These are phyloP conservation scores for Dryococelus australis DNA, from an alignment of 2,888 invertebrate genomes.

Conservation along the genomic window DNA sequence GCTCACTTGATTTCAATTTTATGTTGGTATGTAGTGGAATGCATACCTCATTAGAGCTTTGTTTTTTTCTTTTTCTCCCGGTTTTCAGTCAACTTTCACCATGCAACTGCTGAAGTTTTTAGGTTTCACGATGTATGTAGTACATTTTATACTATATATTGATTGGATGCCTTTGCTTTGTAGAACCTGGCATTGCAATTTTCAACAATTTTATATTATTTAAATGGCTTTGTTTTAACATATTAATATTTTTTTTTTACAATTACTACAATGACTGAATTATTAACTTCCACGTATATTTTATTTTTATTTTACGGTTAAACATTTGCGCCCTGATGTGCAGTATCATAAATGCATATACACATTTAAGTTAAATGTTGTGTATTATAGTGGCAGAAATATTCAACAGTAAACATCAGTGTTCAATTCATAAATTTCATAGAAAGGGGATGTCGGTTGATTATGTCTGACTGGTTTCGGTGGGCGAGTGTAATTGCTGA, in stretches of 20 bases:
- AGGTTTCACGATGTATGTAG: conserved; percentile 24
- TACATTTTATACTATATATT: background rate
- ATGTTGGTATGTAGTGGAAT: conserved; percentile 35
- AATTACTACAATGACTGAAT: background rate
- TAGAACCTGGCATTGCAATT: background rate
- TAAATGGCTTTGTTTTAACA: background rate
- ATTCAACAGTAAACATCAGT: no score
- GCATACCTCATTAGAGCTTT: no score
- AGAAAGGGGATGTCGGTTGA: no score
- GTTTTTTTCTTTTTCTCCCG: conserved; percentile 29
- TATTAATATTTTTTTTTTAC: background rate
- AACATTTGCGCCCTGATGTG: no score
- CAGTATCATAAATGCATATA: no score
- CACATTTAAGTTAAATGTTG: no score
- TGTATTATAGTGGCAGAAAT: no score
- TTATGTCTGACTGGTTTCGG: no score
- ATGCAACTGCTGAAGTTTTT: conserved; percentile 42
- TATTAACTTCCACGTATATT: no score
- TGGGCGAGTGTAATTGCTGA: no score
- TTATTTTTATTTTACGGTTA: no score
- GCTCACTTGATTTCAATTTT: background rate
- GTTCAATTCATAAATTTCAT: no score
- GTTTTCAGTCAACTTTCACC: conserved; percentile 47
- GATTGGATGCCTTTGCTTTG: background rate
- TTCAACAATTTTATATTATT: background rate